Evolutionary conservation across 2,113 vertebrate genomes (phyloP).

Genomic region (Dendropsophus ebraccatus): DNA sequence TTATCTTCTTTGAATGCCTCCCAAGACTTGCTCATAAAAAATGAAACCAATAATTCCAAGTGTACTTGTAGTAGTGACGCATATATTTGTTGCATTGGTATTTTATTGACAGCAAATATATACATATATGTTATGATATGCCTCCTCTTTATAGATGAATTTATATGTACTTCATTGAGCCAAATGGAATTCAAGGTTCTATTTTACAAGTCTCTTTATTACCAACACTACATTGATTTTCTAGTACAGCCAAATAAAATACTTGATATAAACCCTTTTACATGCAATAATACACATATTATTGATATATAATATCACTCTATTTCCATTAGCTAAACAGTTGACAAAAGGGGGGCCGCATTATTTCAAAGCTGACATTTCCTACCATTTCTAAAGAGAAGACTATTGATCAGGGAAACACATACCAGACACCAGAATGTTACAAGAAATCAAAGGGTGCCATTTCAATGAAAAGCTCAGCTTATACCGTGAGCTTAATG

Average conservation of each 20-base stretch:
- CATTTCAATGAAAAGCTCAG: not conserved
- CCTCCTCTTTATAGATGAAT: not conserved
- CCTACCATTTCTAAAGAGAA: not conserved
- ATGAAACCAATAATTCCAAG: no score
- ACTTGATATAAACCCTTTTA: not conserved
- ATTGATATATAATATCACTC: no score
- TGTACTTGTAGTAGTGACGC: not conserved
- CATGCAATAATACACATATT: not conserved
- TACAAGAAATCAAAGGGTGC: conserved; percentile 6
- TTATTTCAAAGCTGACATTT: conserved; percentile 6
- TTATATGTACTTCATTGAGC: not conserved
- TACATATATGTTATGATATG: not conserved
- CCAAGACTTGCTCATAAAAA: no score
- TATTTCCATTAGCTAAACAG: not conserved
- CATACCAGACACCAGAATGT: not conserved
- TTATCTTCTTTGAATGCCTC: no score
- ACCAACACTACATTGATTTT: not conserved
- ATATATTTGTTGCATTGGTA: not conserved
- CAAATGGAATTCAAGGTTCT: not conserved
- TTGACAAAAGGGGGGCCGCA: not conserved
- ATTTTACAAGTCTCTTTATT: not conserved
- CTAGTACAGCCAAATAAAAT: not conserved
- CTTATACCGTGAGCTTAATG: not conserved
- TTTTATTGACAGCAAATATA: not conserved
- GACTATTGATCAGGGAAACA: conserved; percentile 30